A percentile compares a stretch with the other conserved stretches of the same genome.
These are phyloP conservation scores for Dastarcus helophoroides DNA, from an alignment of 2,888 invertebrate species.

Conservation along the genomic window DNA sequence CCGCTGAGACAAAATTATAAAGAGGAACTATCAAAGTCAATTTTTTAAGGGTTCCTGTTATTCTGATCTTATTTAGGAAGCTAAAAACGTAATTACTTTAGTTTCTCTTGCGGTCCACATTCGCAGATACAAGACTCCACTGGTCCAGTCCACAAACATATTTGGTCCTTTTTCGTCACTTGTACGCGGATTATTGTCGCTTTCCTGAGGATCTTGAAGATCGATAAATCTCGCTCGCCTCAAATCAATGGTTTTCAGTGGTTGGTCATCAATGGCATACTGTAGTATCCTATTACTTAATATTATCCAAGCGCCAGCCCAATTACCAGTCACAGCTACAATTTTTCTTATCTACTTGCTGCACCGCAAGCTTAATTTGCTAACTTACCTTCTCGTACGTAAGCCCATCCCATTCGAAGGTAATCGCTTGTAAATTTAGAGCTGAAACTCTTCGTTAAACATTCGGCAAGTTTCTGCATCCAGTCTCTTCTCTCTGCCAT, in stretches of 20 bases:
- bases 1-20: too few relatives aligned
- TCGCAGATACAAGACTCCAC: conserved; percentile 56
- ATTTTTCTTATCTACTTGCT: neutral
- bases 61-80: too few relatives aligned
- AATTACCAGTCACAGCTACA: conserved; percentile 57
- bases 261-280: conserved; percentile 44
- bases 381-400: conserved; percentile 48
- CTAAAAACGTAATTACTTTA: conserved; percentile 42
- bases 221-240: conserved; percentile 70
- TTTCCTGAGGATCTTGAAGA: conserved; percentile 43
- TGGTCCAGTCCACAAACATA: conserved; percentile 56
- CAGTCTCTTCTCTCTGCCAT: conserved; percentile 50
- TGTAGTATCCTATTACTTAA: conserved; percentile 53
- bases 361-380: too few relatives aligned
- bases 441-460: conserved; percentile 56
- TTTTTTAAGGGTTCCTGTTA: too few relatives aligned
- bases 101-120: conserved; percentile 62
- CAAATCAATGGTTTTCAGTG: conserved; percentile 57
- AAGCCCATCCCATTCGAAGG: conserved; percentile 71
- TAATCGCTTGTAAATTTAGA: conserved; percentile 58
- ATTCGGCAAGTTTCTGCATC: conserved; percentile 71
- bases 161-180: conserved; percentile 51
- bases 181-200: conserved; percentile 39
- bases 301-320: conserved; percentile 75
- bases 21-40: too few relatives aligned